phyloP scores from a whole-genome alignment of 2,113 vertebrate species.

The Apus apus region DNA sequence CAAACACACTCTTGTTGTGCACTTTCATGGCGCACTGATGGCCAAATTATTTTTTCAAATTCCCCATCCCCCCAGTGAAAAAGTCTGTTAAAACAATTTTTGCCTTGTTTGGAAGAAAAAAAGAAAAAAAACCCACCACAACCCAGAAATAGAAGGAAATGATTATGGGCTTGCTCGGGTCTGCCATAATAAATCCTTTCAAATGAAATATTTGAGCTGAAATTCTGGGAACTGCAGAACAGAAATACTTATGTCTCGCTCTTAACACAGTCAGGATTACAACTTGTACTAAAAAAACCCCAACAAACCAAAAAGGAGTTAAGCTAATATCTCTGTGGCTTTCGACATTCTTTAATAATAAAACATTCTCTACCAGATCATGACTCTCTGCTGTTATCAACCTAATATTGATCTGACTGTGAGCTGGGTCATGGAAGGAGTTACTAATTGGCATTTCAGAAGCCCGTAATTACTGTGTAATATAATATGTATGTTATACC shows the following conservation, averaged over 20 bases:
- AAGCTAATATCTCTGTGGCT: conserved; percentile 11
- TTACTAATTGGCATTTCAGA: conserved; percentile 57
- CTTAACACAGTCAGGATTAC: background rate
- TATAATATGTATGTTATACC: conserved; percentile 38
- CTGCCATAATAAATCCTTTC: background rate
- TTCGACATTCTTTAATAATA: conserved; percentile 7
- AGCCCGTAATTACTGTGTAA: conserved; percentile 50
- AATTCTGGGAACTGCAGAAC: background rate
- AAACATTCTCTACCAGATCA: background rate
- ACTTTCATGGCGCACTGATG: background rate
- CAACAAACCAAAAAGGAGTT: background rate
- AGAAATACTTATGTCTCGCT: background rate
- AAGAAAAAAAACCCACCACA: background rate
- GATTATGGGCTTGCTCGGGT: background rate
- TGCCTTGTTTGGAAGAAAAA: background rate
- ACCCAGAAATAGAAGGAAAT: background rate
- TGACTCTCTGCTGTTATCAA: background rate
- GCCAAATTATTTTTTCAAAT: background rate
- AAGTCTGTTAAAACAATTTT: background rate
- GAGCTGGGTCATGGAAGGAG: conserved; percentile 13
- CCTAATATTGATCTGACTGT: conserved; percentile 39
- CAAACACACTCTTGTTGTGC: background rate
- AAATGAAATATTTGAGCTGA: background rate
- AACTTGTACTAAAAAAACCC: background rate
- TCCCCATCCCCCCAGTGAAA: background rate